Conservation (phyloP, 2,797 vertebrate species). For the Cirrhinus mrigala region DNA sequence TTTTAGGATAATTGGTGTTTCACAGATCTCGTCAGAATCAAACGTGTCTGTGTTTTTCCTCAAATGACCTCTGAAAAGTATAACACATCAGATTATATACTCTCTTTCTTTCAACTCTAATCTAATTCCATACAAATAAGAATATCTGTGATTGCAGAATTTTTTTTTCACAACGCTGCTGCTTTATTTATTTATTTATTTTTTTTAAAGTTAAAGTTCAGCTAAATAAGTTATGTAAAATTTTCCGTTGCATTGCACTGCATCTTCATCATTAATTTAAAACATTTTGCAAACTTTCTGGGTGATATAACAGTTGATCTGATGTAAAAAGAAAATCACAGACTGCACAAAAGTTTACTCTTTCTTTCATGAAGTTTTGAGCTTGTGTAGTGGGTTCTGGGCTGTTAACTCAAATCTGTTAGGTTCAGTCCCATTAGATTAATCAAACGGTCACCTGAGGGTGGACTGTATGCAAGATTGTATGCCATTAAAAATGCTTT, state of each 20-base stretch:
- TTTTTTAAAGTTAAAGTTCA: too few relatives aligned
- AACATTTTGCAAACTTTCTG: neutral
- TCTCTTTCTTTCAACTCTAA: neutral
- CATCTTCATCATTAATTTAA: neutral
- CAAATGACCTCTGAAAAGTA: neutral
- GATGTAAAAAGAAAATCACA: neutral
- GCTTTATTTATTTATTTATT: neutral
- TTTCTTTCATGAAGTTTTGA: neutral
- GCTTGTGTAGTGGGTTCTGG: neutral
- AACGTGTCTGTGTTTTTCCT: neutral
- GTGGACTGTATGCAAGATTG: neutral
- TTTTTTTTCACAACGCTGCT: neutral
- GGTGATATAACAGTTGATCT: neutral
- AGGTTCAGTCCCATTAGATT: neutral
- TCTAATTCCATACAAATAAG: neutral
- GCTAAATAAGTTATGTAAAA: too few relatives aligned
- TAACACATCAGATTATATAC: neutral
- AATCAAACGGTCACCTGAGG: neutral
- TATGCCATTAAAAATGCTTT: neutral
- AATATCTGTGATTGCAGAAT: neutral
- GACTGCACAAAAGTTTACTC: neutral
- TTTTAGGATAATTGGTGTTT: neutral
- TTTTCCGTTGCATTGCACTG: neutral
- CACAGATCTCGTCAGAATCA: neutral
- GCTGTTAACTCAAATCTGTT: neutral